Evolutionary conservation across 2,888 invertebrate species (phyloP).

Genomic region (Megastigmus dorsalis): DNA sequence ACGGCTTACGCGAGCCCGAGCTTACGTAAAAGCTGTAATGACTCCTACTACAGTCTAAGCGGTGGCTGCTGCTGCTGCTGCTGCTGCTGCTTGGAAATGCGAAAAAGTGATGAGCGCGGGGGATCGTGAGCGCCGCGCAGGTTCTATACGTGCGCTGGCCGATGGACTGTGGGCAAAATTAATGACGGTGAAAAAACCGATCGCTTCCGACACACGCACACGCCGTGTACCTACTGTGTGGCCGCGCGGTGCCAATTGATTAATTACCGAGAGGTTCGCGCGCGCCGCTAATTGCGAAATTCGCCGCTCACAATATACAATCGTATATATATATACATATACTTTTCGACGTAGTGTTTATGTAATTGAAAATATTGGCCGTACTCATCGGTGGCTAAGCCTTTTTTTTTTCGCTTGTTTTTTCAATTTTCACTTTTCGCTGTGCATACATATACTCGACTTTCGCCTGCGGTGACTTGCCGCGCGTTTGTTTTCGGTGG

Average conservation of each 20-base stretch:
- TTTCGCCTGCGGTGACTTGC: no score
- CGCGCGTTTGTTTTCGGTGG: no score
- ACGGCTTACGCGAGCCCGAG: not conserved
- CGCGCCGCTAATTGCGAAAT: conserved; percentile 7
- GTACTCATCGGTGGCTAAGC: not conserved
- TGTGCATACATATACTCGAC: no score
- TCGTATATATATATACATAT: no score
- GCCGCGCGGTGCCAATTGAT: conserved; percentile 2
- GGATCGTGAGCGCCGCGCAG: not conserved
- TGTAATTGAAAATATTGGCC: not conserved
- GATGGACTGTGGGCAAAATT: conserved; percentile 1
- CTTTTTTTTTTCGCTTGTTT: not conserved
- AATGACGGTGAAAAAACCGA: not conserved
- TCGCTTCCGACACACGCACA: conserved; percentile 22
- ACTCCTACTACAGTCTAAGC: no score
- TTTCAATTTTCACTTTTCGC: not conserved
- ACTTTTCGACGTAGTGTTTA: no score
- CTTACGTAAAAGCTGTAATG: not conserved
- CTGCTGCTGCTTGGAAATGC: not conserved
- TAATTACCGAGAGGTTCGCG: conserved; percentile 2
- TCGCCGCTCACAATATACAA: not conserved
- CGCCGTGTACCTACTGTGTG: no score
- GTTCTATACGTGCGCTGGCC: not conserved
- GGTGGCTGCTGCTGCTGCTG: not conserved
- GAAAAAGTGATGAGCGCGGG: not conserved